phyloP scores from a whole-genome alignment of 2,113 vertebrate genomes.

The Mola mola region DNA sequence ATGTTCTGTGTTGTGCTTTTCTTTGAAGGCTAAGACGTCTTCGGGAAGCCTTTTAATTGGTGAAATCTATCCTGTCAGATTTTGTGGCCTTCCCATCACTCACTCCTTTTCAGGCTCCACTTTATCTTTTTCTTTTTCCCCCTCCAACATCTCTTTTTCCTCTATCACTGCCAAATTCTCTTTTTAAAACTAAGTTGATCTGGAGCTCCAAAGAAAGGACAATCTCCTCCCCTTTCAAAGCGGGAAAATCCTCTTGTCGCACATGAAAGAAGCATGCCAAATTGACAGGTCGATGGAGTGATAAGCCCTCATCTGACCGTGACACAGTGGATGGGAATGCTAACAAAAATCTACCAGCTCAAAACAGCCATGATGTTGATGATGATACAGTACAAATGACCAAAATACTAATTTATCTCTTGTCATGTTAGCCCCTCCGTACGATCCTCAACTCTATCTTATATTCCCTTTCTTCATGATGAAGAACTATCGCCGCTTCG shows the following conservation, averaged over 20 bases:
- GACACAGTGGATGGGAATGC: constrained; percentile 14
- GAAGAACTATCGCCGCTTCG: neutral
- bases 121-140: constrained; percentile 32
- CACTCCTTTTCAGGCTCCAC: constrained; percentile 45
- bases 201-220: constrained; percentile 46
- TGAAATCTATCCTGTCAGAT: constrained; percentile 71
- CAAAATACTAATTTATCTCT: neutral
- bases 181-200: constrained; percentile 37
- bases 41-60: constrained; percentile 66
- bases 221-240: constrained; percentile 39
- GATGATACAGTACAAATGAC: neutral
- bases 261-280: constrained; percentile 41
- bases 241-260: constrained; percentile 61
- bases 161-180: constrained; percentile 45
- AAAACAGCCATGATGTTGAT: neutral
- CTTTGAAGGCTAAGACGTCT: constrained; percentile 39
- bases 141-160: constrained; percentile 40
- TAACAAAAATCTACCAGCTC: constrained; percentile 1
- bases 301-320: constrained; percentile 48
- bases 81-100: constrained; percentile 61
- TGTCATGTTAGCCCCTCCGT: constrained; percentile 7
- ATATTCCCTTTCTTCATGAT: constrained; percentile 11
- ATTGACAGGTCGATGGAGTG: constrained; percentile 39
- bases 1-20: constrained; percentile 54
- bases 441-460: constrained; percentile 1